phyloP scores from a whole-genome alignment of 2,113 vertebrate species.

The Aphyosemion australe region DNA sequence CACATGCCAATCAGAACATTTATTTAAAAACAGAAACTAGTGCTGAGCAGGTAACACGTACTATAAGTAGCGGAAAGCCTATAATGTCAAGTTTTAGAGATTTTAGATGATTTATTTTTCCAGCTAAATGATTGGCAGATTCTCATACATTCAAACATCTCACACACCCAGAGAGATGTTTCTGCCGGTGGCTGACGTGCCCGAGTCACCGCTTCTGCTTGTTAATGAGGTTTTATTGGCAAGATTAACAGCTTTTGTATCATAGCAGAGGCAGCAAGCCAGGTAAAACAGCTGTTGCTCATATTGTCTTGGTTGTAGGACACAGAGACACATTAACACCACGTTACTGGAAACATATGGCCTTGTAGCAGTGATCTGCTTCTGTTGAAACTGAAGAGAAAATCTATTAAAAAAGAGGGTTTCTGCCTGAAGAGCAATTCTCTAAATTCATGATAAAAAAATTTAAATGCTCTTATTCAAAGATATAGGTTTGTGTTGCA shows the following conservation, averaged over 20 bases:
- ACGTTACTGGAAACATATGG: conserved; percentile 62
- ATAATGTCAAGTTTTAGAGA: conserved; percentile 15
- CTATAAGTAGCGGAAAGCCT: no score
- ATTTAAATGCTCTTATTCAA: no score
- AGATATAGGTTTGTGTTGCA: not conserved
- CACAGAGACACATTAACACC: conserved; percentile 60
- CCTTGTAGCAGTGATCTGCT: conserved; percentile 33
- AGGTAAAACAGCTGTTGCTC: conserved; percentile 77
- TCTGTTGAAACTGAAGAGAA: conserved; percentile 25
- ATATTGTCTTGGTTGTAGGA: conserved; percentile 69
- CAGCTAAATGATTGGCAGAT: conserved; percentile 2
- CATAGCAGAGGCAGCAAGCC: conserved; percentile 64
- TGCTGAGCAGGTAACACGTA: conserved; percentile 16
- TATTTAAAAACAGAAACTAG: conserved; percentile 2
- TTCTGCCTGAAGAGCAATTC: no score
- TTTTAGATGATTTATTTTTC: conserved; percentile 11
- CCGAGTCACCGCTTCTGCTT: conserved; percentile 68
- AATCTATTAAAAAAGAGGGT: conserved; percentile 8
- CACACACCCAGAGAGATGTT: conserved; percentile 22
- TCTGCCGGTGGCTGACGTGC: conserved; percentile 57
- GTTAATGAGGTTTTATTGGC: conserved; percentile 77
- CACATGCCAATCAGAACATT: conserved; percentile 53
- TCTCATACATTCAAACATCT: conserved; percentile 15
- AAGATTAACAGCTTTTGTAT: conserved; percentile 77
- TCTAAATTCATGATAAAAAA: no score